These are phyloP conservation scores for Trissolcus japonicus DNA, from an alignment of 2,888 invertebrate species.

Conservation along the genomic window DNA sequence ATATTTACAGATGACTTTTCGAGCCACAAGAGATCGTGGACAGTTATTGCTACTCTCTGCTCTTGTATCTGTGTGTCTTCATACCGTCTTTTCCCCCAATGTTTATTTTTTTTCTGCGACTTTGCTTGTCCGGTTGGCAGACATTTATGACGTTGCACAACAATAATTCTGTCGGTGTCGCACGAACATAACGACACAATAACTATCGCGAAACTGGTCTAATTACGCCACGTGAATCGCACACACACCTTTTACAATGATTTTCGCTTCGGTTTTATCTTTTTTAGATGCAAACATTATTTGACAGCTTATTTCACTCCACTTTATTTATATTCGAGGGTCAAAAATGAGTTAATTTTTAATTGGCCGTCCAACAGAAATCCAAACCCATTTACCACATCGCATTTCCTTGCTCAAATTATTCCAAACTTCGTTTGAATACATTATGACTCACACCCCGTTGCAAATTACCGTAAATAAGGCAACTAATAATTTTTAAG, in stretches of 20 bases:
- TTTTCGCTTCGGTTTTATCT: neutral
- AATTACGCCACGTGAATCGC: constrained; percentile 19
- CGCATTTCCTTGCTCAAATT: constrained; percentile 51
- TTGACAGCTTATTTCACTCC: neutral
- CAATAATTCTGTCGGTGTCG: constrained; percentile 70
- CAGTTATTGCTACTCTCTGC: constrained; percentile 66
- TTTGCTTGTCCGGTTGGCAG: constrained; percentile 36
- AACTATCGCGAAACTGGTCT: constrained; percentile 61
- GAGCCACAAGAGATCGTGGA: constrained; percentile 62
- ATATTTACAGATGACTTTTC: constrained; percentile 68
- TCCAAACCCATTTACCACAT: constrained; percentile 41
- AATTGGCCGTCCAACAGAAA: constrained; percentile 37
- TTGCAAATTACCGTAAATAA: constrained; percentile 53
- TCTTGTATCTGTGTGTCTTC: constrained; percentile 57
- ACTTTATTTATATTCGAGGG: constrained; percentile 28
- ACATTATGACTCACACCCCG: constrained; percentile 37
- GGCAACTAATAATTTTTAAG: constrained; percentile 55
- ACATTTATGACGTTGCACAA: constrained; percentile 69
- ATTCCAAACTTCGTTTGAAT: constrained; percentile 44
- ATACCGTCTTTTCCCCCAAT: constrained; percentile 51
- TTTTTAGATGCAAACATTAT: constrained; percentile 57
- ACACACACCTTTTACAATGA: neutral
- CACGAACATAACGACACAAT: constrained; percentile 65
- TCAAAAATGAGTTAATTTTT: constrained; percentile 49
- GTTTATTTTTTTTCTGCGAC: constrained; percentile 25